Percentiles rank a stretch among this genome's conserved stretches.
These are phyloP conservation scores for Archips xylosteana DNA, from an alignment of 2,888 invertebrate genomes.

Conservation along the genomic window DNA sequence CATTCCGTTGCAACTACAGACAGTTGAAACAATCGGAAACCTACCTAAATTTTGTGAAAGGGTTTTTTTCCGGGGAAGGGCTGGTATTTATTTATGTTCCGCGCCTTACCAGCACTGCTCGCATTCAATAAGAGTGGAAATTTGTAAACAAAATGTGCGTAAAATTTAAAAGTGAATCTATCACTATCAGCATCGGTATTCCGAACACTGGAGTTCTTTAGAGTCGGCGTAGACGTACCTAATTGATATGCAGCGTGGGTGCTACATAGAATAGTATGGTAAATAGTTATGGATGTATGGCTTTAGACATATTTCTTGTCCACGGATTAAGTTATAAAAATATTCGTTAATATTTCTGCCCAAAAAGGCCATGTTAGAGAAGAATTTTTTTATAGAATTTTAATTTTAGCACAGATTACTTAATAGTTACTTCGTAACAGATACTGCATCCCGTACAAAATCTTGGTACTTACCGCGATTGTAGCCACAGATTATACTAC, in stretches of 20 bases:
- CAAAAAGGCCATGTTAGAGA: too few species aligned
- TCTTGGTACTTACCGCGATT: too few species aligned
- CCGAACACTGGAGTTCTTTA: slow-evolving; percentile 14
- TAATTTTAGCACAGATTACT: too few species aligned
- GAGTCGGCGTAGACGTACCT: slow-evolving; percentile 41
- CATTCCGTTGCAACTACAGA: slow-evolving; percentile 19
- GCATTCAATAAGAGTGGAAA: background rate
- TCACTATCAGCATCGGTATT: slow-evolving; percentile 39
- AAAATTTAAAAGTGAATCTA: background rate
- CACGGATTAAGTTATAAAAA: background rate
- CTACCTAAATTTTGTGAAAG: background rate
- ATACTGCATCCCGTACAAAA: too few species aligned
- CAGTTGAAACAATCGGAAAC: background rate
- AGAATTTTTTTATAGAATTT: too few species aligned
- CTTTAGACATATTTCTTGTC: background rate
- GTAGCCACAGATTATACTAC: too few species aligned
- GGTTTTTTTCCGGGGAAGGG: background rate
- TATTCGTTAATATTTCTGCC: background rate
- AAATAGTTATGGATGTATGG: slow-evolving; percentile 35
- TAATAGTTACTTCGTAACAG: too few species aligned
- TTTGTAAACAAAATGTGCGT: background rate
- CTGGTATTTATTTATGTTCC: background rate
- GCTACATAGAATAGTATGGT: slow-evolving; percentile 33
- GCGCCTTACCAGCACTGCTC: background rate
- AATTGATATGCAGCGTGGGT: slow-evolving; percentile 64